These are phyloP conservation scores for Zhuqinia jingwanae DNA, from an alignment of 2,888 invertebrate genomes.

Conservation along the genomic window DNA sequence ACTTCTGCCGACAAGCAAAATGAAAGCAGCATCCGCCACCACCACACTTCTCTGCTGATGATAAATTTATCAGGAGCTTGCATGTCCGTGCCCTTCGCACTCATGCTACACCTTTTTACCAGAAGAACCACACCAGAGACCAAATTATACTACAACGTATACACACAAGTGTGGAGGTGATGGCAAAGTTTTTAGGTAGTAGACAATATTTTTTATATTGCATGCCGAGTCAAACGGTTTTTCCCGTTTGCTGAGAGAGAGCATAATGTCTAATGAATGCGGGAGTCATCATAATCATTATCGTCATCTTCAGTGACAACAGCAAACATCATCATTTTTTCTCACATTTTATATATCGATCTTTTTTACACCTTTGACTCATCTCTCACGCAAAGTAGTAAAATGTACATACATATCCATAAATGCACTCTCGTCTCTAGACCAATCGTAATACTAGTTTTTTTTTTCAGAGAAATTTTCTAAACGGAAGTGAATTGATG, in stretches of 20 bases:
- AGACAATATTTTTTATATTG: too few relatives aligned
- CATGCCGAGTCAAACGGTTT: neutral
- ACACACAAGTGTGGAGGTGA: neutral
- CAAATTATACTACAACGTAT: too few relatives aligned
- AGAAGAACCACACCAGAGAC: too few relatives aligned
- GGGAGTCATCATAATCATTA: constrained; percentile 48
- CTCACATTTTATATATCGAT: constrained; percentile 1
- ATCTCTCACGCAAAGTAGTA: constrained; percentile 12
- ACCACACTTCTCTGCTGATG: neutral
- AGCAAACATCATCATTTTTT: constrained; percentile 29
- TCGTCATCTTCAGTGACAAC: constrained; percentile 51
- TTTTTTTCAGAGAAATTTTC: neutral
- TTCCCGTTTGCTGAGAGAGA: neutral
- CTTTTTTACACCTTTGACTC: neutral
- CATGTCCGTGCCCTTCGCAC: neutral
- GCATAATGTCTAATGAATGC: constrained; percentile 1
- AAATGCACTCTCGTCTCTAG: neutral
- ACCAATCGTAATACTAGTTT: neutral
- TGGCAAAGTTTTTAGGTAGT: too few relatives aligned
- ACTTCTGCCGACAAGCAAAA: too few relatives aligned
- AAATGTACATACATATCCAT: neutral
- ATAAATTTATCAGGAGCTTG: neutral
- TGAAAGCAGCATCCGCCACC: too few relatives aligned
- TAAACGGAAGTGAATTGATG: constrained; percentile 62
- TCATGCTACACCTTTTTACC: neutral